phyloP scores from a whole-genome alignment of 2,113 vertebrate species.

The Macaca nemestrina region DNA sequence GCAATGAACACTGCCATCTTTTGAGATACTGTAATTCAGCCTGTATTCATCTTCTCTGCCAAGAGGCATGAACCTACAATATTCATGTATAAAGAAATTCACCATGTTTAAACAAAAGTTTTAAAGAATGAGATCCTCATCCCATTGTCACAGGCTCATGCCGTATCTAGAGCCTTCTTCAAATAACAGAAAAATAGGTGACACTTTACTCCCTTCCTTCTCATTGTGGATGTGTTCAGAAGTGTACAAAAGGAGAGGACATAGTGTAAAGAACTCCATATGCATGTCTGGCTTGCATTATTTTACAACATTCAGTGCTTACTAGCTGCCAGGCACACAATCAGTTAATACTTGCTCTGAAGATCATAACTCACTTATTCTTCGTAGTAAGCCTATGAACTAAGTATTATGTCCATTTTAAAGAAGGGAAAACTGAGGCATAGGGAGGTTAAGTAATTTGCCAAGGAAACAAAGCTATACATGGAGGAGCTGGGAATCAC shows the following conservation, averaged over 20 bases:
- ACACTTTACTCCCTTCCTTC: neutral
- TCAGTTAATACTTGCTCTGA: neutral
- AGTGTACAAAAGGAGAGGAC: neutral
- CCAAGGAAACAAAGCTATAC: neutral
- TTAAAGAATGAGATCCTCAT: neutral
- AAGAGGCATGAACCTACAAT: accelerated
- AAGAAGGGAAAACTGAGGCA: neutral
- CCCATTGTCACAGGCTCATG: neutral
- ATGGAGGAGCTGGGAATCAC: no score
- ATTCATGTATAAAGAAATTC: neutral
- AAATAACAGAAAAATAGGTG: neutral
- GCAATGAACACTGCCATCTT: neutral
- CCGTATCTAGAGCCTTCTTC: neutral
- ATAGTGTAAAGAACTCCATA: neutral
- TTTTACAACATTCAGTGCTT: neutral
- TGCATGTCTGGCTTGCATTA: neutral
- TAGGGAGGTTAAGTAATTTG: neutral
- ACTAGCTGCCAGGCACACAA: neutral
- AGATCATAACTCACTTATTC: neutral
- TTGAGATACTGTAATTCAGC: neutral
- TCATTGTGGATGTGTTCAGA: neutral
- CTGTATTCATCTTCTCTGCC: neutral
- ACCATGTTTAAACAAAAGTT: neutral
- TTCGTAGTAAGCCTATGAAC: neutral
- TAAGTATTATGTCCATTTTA: neutral